Evolutionary conservation across 2,888 invertebrate genomes (phyloP).

Genomic region (Acholoe squamosa): DNA sequence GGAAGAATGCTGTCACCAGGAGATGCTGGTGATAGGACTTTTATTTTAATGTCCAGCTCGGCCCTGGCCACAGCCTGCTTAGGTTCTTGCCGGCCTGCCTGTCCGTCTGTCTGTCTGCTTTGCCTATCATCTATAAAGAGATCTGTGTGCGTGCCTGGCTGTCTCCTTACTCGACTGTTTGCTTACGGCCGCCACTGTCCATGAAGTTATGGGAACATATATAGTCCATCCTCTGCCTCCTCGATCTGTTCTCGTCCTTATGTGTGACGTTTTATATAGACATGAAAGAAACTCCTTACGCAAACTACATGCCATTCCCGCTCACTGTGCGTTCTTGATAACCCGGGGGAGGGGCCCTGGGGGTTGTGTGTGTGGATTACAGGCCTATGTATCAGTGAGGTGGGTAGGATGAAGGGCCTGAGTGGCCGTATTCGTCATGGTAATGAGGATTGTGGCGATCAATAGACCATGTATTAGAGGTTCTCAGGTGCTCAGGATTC

Average conservation of each 20-base stretch:
- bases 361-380: slow-evolving; percentile 5
- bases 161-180: no score
- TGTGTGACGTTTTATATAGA: not conserved
- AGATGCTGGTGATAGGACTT: not conserved
- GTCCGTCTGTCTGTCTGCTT: no score
- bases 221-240: no score
- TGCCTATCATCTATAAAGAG: no score
- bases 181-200: no score
- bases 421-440: not conserved
- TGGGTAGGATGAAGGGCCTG: not conserved
- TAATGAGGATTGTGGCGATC: slow-evolving; percentile 12
- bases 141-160: no score
- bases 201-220: no score
- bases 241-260: no score
- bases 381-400: slow-evolving; percentile 30
- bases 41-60: not conserved
- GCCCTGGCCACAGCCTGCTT: no score
- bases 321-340: slow-evolving; percentile 41
- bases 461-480: slow-evolving; percentile 46
- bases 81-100: no score
- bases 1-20: not conserved
- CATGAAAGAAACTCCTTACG: slow-evolving; percentile 23
- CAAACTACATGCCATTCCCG: not conserved
- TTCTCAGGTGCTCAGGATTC: not conserved
- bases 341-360: not conserved